These are phyloP conservation scores for Ypsolopha sequella DNA, from an alignment of 2,888 invertebrate genomes.

Conservation along the genomic window DNA sequence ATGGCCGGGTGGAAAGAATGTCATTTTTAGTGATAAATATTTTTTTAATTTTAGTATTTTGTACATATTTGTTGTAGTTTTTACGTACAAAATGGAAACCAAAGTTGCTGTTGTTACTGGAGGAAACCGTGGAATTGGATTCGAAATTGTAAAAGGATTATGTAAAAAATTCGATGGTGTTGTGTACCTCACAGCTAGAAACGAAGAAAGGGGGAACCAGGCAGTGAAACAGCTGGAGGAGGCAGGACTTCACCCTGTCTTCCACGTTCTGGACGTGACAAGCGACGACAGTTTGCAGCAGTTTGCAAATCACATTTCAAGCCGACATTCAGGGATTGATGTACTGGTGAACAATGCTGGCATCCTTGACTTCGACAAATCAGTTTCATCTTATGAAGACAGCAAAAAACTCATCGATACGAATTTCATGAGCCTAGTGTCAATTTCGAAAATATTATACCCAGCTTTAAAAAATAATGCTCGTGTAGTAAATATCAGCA, in stretches of 20 bases:
- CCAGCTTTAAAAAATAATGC: constrained; percentile 78
- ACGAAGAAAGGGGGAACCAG: constrained; percentile 69
- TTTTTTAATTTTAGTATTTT: constrained; percentile 16
- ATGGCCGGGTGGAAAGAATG: constrained; percentile 25
- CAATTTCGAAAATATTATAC: constrained; percentile 76
- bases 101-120: constrained; percentile 66
- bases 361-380: constrained; percentile 74
- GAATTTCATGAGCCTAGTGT: constrained; percentile 78
- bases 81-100: constrained; percentile 61
- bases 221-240: constrained; percentile 74
- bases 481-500: constrained; percentile 82
- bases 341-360: constrained; percentile 85
- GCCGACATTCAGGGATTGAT: constrained; percentile 77
- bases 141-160: constrained; percentile 65
- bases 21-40: constrained; percentile 23
- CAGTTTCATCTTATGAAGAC: constrained; percentile 76
- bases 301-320: constrained; percentile 71
- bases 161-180: constrained; percentile 77
- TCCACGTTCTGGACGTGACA: constrained; percentile 79
- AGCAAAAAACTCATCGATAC: constrained; percentile 78
- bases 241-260: constrained; percentile 69
- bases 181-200: constrained; percentile 81
- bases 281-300: constrained; percentile 71
- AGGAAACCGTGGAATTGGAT: constrained; percentile 58
- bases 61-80: constrained; percentile 2